Evolutionary conservation across 2,888 invertebrate species (phyloP).

Genomic region (Drosophila neotestacea): DNA sequence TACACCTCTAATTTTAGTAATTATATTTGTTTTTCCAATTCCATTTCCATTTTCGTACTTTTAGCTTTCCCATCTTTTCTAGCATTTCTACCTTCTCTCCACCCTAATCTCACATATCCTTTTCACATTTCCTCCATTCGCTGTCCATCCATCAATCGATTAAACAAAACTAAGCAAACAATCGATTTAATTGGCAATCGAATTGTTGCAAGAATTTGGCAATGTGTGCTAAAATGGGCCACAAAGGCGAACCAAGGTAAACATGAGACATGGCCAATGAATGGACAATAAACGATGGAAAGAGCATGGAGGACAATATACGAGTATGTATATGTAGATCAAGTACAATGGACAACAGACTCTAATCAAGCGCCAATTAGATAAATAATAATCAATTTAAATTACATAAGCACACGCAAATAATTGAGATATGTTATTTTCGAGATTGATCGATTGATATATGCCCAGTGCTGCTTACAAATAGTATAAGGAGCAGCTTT

Average conservation of each 20-base stretch:
- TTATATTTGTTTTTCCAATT: not conserved
- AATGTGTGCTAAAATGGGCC: constrained; percentile 20
- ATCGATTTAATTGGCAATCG: constrained; percentile 30
- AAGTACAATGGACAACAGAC: not conserved
- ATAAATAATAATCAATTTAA: constrained; percentile 17
- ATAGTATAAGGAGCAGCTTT: too few relatives aligned
- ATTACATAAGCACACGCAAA: constrained; percentile 13
- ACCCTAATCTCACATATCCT: not conserved
- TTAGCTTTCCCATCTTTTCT: not conserved
- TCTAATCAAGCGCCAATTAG: constrained; percentile 16
- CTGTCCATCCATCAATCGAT: constrained; percentile 13
- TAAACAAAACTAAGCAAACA: constrained; percentile 20
- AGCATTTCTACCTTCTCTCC: too few relatives aligned
- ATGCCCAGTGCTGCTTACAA: not conserved
- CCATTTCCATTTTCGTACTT: not conserved
- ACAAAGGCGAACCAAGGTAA: constrained; percentile 17
- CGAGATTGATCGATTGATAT: not conserved
- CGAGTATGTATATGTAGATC: not conserved
- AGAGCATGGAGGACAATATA: not conserved
- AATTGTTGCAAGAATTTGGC: constrained; percentile 15
- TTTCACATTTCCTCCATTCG: not conserved
- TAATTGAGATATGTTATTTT: not conserved
- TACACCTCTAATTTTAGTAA: too few relatives aligned
- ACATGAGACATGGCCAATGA: constrained; percentile 10
- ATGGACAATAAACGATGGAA: constrained; percentile 5